phyloP scores from a whole-genome alignment of 2,888 invertebrate genomes.

The Campoletis raptor region DNA sequence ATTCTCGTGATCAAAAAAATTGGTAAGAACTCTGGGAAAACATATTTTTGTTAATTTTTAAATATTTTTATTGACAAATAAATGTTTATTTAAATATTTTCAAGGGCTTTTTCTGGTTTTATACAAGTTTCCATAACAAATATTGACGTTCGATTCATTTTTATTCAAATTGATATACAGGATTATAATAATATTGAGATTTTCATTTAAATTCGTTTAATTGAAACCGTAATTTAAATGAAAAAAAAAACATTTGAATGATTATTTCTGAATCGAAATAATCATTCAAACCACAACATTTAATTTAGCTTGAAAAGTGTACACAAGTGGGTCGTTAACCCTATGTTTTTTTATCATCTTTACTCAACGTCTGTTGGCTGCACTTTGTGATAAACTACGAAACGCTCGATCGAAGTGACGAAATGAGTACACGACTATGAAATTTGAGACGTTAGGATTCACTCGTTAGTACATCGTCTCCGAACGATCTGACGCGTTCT shows the following conservation, averaged over 20 bases:
- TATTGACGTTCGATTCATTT: too few species aligned
- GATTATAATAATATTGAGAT: too few species aligned
- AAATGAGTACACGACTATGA: slow-evolving; percentile 47
- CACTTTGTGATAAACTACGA: slow-evolving; percentile 36
- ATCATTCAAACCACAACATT: not conserved
- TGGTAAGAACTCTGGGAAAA: not conserved
- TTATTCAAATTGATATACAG: too few species aligned
- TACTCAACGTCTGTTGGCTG: not conserved
- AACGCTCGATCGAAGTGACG: slow-evolving; percentile 34
- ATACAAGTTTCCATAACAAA: too few species aligned
- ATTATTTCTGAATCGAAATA: not conserved
- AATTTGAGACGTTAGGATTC: slow-evolving; percentile 55
- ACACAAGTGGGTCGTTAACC: slow-evolving; percentile 38
- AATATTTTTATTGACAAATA: not conserved
- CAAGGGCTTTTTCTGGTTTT: not conserved
- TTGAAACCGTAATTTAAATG: too few species aligned
- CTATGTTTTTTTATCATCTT: slow-evolving; percentile 3
- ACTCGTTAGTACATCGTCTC: slow-evolving; percentile 31
- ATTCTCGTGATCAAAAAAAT: not conserved
- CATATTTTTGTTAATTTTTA: not conserved
- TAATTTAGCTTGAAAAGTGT: not conserved
- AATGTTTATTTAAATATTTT: not conserved
- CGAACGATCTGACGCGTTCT: slow-evolving; percentile 43
- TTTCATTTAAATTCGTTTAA: too few species aligned
- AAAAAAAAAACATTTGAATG: not conserved